phyloP scores from a whole-genome alignment of 2,113 vertebrate genomes.

The Nyctibius bracteatus region DNA sequence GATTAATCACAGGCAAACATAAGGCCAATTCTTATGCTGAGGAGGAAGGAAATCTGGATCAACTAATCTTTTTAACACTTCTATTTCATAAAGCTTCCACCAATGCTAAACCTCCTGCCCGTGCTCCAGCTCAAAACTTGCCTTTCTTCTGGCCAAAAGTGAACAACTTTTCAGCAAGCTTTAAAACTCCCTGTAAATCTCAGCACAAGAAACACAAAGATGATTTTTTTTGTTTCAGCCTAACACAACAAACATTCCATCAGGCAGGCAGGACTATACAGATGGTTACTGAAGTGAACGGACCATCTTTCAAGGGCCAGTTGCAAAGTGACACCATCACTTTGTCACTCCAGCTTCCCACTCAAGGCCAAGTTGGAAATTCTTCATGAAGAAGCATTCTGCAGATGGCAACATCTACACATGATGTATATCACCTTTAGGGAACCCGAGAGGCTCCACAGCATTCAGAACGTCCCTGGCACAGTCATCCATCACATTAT shows the following conservation, averaged over 20 bases:
- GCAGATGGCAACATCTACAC: constrained; percentile 32
- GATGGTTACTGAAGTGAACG: background rate
- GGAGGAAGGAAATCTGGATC: background rate
- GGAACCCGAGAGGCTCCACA: background rate
- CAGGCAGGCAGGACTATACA: background rate
- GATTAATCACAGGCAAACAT: constrained; percentile 11
- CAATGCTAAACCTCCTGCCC: background rate
- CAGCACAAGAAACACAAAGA: background rate
- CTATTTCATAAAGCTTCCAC: background rate
- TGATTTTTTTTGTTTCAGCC: background rate
- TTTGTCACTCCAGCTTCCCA: constrained; percentile 52
- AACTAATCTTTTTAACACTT: background rate
- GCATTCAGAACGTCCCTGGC: background rate
- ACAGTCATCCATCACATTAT: background rate
- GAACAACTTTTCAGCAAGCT: background rate
- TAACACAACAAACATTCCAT: background rate
- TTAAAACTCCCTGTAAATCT: background rate
- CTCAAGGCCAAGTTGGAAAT: background rate
- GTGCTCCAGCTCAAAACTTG: background rate
- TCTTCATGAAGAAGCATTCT: background rate
- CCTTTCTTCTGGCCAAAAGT: background rate
- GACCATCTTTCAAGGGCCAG: constrained; percentile 55
- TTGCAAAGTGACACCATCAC: constrained; percentile 51
- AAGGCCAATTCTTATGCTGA: background rate
- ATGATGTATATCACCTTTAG: constrained; percentile 4